Evolutionary conservation across 2,113 vertebrate species (phyloP), one percentile per base, ranked within the genome.

Genomic region (Clinocottus analis): DNA sequence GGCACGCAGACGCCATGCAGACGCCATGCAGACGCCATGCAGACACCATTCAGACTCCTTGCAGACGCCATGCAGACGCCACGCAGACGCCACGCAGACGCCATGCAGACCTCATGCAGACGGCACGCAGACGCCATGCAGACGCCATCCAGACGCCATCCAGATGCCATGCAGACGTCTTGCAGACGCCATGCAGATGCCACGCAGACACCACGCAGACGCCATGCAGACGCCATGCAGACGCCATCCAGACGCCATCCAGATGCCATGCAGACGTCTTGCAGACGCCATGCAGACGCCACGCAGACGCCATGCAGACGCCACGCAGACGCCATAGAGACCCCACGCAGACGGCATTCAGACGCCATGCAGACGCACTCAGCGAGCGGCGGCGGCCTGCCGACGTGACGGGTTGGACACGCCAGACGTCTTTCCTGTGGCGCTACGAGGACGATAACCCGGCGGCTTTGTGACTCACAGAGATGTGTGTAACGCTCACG

Each of bases 371-470:
- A 31, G 29, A 31, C 29, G 29, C 2, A 2, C n/a, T n/a, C n/a
- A n/a, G n/a, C n/a, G n/a, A n/a, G n/a, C n/a, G n/a, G n/a, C n/a
- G n/a, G n/a, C n/a, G n/a, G n/a, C n/a, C n/a, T n/a, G n/a, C n/a
- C n/a, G n/a, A n/a, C n/a, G n/a, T n/a, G n/a, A 31, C 29, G 2
- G 29, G 35, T 59, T 61, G 58, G 21, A 60, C 49, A 31, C 66
- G 45, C 10, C 13, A 41, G 55, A 85, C 83, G 69, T 77, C 39
- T 73, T 77, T 63, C 73, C 68, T 60, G 73, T 69, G 49, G 78
- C 23, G 56, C 49, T 25, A 7, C 12, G 17, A 23, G 7, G 23
- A 64, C 49, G 39, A 49, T 19, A 35, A 17, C 31, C 37, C 27
- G 51, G 61, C 49, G 68, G n/a, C 17, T 74, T 25, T 63, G 33